These are phyloP conservation scores for Cyanoderma ruficeps DNA, from an alignment of 2,113 vertebrate genomes.

Conservation along the genomic window DNA sequence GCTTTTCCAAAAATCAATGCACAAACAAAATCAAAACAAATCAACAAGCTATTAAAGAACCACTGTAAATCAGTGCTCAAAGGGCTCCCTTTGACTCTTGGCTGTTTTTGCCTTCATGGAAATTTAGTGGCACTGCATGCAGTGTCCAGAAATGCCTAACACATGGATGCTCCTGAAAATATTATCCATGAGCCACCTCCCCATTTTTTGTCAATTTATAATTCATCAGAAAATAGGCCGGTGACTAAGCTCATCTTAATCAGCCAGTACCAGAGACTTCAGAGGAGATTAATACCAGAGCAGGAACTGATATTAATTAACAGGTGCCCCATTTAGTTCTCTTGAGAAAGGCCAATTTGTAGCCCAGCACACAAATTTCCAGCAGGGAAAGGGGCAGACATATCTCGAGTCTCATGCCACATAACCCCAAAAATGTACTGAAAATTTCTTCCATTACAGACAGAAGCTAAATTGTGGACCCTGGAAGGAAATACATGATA, in stretches of 20 bases:
- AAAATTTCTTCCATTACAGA: neutral
- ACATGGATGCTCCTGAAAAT: neutral
- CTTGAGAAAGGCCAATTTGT: neutral
- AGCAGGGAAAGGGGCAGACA: neutral
- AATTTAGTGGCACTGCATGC: neutral
- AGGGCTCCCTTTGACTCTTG: neutral
- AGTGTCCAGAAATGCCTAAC: neutral
- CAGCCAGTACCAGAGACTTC: neutral
- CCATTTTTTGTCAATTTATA: neutral
- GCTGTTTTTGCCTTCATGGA: neutral
- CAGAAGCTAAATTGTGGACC: neutral
- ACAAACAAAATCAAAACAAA: neutral
- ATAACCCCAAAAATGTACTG: accelerated
- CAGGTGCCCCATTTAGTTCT: neutral
- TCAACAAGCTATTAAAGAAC: neutral
- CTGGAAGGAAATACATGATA: neutral
- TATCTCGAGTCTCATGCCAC: accelerated
- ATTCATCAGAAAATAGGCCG: neutral
- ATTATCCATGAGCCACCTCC: neutral
- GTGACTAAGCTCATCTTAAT: neutral
- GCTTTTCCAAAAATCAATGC: neutral
- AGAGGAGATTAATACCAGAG: neutral
- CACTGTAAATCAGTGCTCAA: neutral
- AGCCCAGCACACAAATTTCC: neutral
- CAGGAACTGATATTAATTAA: neutral